phyloP scores from a whole-genome alignment of 2,113 vertebrate genomes.

The Epinephelus lanceolatus region DNA sequence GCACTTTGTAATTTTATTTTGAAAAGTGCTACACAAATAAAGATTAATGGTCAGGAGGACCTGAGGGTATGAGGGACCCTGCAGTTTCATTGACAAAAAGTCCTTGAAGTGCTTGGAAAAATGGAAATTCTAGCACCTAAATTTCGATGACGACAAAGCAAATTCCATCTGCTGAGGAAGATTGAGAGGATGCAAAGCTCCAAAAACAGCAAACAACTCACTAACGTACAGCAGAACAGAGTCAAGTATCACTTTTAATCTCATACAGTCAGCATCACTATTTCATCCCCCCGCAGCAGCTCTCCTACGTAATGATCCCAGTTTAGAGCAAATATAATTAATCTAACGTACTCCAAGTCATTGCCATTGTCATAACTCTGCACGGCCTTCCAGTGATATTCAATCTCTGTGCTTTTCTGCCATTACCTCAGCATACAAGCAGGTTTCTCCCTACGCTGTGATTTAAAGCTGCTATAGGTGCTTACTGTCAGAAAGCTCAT shows the following conservation, averaged over 20 bases:
- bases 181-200: not conserved
- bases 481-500: constrained; percentile 55
- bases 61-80: not conserved
- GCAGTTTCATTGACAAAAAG: too few species aligned
- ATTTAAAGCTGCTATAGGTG: constrained; percentile 53
- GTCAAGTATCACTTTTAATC: too few species aligned
- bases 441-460: constrained; percentile 9
- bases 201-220: too few species aligned
- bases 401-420: not conserved
- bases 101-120: not conserved
- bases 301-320: constrained; percentile 12
- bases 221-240: not conserved
- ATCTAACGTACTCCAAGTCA: constrained; percentile 1
- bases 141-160: not conserved
- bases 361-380: constrained; percentile 16
- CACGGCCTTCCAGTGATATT: constrained; percentile 20
- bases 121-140: not conserved
- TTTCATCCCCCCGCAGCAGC: constrained; percentile 10
- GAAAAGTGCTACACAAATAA: not conserved
- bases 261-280: not conserved
- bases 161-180: not conserved
- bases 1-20: not conserved
- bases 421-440: constrained; percentile 7
- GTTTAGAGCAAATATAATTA: constrained; percentile 18
- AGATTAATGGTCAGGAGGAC: not conserved